phyloP scores from a whole-genome alignment of 2,113 vertebrate genomes.

The Cynocephalus volans region DNA sequence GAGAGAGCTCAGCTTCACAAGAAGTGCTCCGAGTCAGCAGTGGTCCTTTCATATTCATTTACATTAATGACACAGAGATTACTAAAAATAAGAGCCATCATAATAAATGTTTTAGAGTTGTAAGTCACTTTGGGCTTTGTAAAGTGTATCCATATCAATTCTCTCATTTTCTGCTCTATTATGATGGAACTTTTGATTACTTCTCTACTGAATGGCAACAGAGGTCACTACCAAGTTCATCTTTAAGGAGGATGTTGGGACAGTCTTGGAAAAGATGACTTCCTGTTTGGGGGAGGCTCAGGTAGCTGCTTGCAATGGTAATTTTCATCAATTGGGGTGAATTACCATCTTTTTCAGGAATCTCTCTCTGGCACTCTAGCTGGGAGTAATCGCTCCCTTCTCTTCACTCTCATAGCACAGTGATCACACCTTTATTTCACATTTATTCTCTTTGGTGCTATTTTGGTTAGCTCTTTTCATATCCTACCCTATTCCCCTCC shows the following conservation, averaged over 20 bases:
- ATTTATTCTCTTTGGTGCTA: conserved; percentile 24
- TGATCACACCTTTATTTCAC: background rate
- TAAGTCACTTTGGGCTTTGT: conserved; percentile 36
- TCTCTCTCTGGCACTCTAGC: background rate
- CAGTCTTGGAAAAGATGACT: background rate
- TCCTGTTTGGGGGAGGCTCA: background rate
- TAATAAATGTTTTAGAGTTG: background rate
- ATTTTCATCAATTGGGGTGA: background rate
- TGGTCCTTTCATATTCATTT: conserved; percentile 72
- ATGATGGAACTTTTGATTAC: conserved; percentile 42
- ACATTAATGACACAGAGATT: conserved; percentile 60
- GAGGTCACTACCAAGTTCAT: conserved; percentile 59
- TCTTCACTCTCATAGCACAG: background rate
- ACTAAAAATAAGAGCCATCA: conserved; percentile 72
- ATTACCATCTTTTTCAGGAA: conserved; percentile 11
- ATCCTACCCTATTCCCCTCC: background rate
- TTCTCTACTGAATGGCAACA: conserved; percentile 69
- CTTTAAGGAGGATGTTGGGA: conserved; percentile 69
- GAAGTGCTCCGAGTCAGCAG: background rate
- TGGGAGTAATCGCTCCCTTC: background rate
- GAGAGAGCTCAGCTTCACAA: background rate
- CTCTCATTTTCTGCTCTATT: conserved; percentile 46
- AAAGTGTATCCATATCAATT: conserved; percentile 7
- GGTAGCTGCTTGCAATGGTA: background rate
- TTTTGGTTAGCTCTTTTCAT: conserved; percentile 40